A percentile compares a stretch with the other conserved stretches of the same genome.
These are phyloP conservation scores for Ictalurus furcatus DNA, from an alignment of 2,113 vertebrate genomes.

Conservation along the genomic window DNA sequence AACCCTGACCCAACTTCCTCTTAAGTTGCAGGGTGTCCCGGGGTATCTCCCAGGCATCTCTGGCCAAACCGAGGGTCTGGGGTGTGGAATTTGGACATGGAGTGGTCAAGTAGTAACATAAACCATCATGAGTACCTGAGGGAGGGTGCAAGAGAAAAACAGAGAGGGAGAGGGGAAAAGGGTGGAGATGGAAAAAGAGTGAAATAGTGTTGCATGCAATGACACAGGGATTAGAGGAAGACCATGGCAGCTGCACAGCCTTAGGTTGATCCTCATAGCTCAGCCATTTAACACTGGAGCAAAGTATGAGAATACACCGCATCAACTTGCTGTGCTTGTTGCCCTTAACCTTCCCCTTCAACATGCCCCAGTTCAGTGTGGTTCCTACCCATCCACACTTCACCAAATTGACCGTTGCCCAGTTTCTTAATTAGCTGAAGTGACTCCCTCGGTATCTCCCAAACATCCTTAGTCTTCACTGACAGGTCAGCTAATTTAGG, in stretches of 20 bases:
- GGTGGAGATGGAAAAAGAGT: conserved; percentile 56
- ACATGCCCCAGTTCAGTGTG: conserved; percentile 40
- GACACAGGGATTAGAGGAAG: conserved; percentile 40
- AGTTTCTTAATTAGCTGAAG: conserved; percentile 89
- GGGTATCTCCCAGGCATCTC: conserved; percentile 92
- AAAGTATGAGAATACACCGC: neutral
- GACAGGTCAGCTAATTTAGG: conserved; percentile 89
- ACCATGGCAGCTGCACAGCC: conserved; percentile 59
- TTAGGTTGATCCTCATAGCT: conserved; percentile 35
- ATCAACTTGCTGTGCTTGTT: conserved; percentile 50
- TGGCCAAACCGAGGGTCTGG: conserved; percentile 89
- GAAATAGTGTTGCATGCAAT: conserved; percentile 76
- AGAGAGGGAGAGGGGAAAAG: conserved; percentile 33
- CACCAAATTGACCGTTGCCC: conserved; percentile 92
- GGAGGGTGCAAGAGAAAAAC: conserved; percentile 31
- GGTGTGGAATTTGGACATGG: conserved; percentile 82
- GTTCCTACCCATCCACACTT: conserved; percentile 92
- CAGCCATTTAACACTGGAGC: neutral
- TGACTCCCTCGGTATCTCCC: conserved; percentile 91
- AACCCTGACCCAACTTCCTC: conserved; percentile 89
- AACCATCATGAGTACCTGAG: conserved; percentile 85
- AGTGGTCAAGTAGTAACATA: conserved; percentile 86
- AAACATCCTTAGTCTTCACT: conserved; percentile 94
- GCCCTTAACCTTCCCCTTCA: conserved; percentile 37
- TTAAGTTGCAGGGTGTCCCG: conserved; percentile 79